Percentiles rank a stretch among this genome's conserved stretches.
Conservation (phyloP, 2,797 vertebrate species). For the Steatocranus sp. region DNA sequence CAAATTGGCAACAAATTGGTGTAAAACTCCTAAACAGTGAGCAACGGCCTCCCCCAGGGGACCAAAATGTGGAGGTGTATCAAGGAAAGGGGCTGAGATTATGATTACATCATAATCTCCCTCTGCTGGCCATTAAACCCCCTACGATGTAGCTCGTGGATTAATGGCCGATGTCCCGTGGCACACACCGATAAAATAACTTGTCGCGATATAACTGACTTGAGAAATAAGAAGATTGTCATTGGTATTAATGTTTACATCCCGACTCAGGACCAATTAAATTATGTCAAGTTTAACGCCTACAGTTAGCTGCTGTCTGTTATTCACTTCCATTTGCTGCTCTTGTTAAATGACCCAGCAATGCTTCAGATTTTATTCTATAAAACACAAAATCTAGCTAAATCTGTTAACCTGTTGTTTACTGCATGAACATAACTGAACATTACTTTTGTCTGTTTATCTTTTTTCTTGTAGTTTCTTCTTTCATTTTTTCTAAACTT, state of each 20-base stretch:
- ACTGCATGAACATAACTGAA: background rate
- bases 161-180: background rate
- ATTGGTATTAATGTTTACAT: background rate
- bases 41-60: conserved; percentile 19
- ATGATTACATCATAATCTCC: too few species aligned
- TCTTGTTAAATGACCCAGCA: background rate
- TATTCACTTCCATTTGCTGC: background rate
- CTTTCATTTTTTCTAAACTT: background rate
- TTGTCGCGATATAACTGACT: background rate
- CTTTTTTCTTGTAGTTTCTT: background rate
- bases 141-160: background rate
- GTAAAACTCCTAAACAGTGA: conserved; percentile 43
- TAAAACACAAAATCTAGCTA: background rate
- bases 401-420: background rate
- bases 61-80: conserved; percentile 6
- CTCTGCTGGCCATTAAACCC: too few species aligned
- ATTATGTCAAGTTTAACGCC: background rate
- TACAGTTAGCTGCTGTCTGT: background rate
- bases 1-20: conserved; percentile 66
- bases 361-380: background rate
- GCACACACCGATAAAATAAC: background rate
- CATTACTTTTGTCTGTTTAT: background rate
- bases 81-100: background rate
- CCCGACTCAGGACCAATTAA: background rate
- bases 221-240: background rate